Evolutionary conservation across 2,888 invertebrate genomes (phyloP), one percentile per base, ranked within the genome.

Genomic region (Abrostola triplasia): DNA sequence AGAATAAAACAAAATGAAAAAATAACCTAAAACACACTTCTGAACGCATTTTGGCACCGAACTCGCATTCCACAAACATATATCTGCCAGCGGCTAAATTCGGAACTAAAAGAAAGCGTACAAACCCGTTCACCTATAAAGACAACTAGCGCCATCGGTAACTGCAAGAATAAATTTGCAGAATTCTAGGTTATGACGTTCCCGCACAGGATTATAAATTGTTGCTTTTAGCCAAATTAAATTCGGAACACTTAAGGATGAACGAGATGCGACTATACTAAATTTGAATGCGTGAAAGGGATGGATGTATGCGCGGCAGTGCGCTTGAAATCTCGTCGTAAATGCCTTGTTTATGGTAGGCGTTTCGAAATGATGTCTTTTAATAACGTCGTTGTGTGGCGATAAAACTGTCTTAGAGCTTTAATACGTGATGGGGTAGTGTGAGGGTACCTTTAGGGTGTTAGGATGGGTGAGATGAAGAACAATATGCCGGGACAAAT

Each of bases 301-400:
- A 79, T 52, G 53, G 54, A 59, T 69, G 37, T 67, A 72, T 54
- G 40, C 63, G 41, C 56, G 58, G 40, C 60, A 58, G 67, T 75
- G 44, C 75, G 64, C 56, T 68, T 73, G 57, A 81, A 81, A 82
- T 79, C 82, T 79, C 62, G 80, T 78, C 75, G 76, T 79, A 86
- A 88, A 89, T 88, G 86, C 82, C 84, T 88, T 89, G 88, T 89
- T 90, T 88, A 89, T 89, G 76, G 83, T 85, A 83, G 83, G 83
- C 85, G 76, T 80, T 89, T 87, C 74, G 82, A 78, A 88, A 85
- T 89, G 84, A 89, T 89, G 87, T 85, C 84, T 87, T 87, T 79
- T 79, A 79, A 79, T 79, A 79, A 80, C 71, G 68, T 77, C 76
- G 65, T 68, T 67, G 63, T 53, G 56, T 47, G 73, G 64, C 61